Evolutionary conservation across 1,140 invertebrate species (phyloP), one percentile per base, ranked within the genome.

Genomic region (Gonioctena quinquepunctata): DNA sequence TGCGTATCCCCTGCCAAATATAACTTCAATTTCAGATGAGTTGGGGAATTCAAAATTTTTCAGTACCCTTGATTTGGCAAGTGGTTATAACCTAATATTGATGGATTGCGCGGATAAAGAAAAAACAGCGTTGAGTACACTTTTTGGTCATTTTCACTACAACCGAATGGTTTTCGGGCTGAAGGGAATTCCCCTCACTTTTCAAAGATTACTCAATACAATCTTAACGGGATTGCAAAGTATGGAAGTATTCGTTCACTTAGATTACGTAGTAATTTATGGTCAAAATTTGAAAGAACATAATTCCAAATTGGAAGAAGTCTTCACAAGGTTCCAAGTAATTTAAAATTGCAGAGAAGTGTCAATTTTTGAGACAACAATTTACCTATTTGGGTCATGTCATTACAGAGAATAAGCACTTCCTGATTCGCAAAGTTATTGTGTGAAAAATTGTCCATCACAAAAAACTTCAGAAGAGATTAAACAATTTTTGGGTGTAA

Each of bases 1-100:
- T 61, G 72, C 65, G 22, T 89, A 85, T 76, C 87, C 87, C 2
- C 74, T 90, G 8, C 88, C 86, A 1, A 79, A 83, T n/a, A 85
- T n/a, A 13, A 79, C 81, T 16, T 81, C 85, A 7, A 78, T 81
- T 8, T 70, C 87, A 18, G 77, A 85, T 71, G 69, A 77, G 28
- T 64, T 89, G 63, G 78, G 79, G 3, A 77, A 79, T 6, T 72
- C 77, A 6, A 74, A 77, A 59, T 85, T 81, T 67, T 87, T 88
- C 67, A 78, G 79, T 0, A 81, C 81, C 0, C 61, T 89, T 18
- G 86, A 89, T 76, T 66, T 86, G n/a, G 73, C 75, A 0, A 80
- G 72, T 33, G 87, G 87, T 2, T 89, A 85, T 78, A 85, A 83
- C 75, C 87, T 89, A 73, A 80, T 52, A 5, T 22, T 22, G 3